phyloP scores from a whole-genome alignment of 1,140 invertebrate species.

The Drosophila obscura region DNA sequence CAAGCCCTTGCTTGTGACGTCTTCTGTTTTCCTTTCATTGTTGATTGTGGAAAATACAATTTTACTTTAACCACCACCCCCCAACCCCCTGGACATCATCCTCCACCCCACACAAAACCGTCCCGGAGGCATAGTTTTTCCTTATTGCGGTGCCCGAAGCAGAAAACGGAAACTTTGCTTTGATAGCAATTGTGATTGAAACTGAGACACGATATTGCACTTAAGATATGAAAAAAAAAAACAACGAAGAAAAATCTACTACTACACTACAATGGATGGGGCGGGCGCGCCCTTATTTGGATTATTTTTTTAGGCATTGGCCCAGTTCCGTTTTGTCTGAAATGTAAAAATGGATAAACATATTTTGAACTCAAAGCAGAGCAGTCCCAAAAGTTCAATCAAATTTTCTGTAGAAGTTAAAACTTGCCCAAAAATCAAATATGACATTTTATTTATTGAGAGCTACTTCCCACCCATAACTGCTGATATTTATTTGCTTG shows the following conservation, averaged over 20 bases:
- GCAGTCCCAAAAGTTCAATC: background rate
- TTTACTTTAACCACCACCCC: constrained; percentile 17
- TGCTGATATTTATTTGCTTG: constrained; percentile 10
- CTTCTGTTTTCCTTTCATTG: constrained; percentile 22
- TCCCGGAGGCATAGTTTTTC: constrained; percentile 54
- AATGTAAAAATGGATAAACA: background rate
- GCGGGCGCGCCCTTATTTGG: background rate
- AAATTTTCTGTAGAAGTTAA: background rate
- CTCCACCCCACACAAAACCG: background rate
- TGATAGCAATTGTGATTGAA: constrained; percentile 59
- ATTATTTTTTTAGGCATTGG: constrained; percentile 32
- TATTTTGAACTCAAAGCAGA: no score
- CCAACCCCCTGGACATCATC: background rate
- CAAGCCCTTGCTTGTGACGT: constrained; percentile 18
- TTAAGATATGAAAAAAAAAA: constrained; percentile 48
- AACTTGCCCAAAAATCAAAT: constrained; percentile 3
- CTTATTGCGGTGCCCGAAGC: constrained; percentile 54
- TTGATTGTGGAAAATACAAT: constrained; percentile 55
- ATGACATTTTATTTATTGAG: no score
- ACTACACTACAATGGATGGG: background rate
- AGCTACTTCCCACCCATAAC: no score
- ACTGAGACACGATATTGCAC: constrained; percentile 69
- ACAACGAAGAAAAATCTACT: no score
- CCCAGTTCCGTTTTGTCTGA: background rate
- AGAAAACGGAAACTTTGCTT: constrained; percentile 43